A percentile compares a stretch with the other conserved stretches of the same genome.
Conservation (phyloP, 2,113 vertebrate genomes). For the Podarcis muralis region DNA sequence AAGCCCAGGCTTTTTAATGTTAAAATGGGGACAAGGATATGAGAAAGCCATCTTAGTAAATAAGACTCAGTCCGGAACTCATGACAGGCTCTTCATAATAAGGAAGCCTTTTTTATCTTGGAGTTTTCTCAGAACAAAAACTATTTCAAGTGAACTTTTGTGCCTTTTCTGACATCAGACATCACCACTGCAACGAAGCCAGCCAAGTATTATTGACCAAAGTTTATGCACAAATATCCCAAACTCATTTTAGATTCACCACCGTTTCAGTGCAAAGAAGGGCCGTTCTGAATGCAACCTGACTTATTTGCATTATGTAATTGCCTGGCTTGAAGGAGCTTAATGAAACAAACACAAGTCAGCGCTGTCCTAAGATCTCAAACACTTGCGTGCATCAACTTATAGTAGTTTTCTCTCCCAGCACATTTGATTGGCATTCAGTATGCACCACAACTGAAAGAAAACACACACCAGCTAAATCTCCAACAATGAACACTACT, state of each 20-base stretch:
- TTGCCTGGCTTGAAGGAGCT: slow-evolving; percentile 72
- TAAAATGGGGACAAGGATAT: background rate
- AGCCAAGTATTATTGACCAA: background rate
- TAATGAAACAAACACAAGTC: slow-evolving; percentile 78
- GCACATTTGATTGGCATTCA: slow-evolving; percentile 45
- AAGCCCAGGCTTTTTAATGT: background rate
- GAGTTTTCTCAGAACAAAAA: rapidly evolving
- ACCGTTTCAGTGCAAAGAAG: slow-evolving; percentile 64
- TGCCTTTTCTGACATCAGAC: background rate
- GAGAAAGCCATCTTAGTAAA: background rate
- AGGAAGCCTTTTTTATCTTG: background rate
- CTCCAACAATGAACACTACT: slow-evolving; percentile 48
- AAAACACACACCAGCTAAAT: slow-evolving; percentile 63
- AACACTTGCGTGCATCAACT: slow-evolving; percentile 45
- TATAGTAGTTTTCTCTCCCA: slow-evolving; percentile 29
- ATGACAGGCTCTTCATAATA: background rate
- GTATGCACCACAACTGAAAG: background rate
- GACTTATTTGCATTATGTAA: slow-evolving; percentile 79
- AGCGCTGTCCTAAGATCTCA: slow-evolving; percentile 42
- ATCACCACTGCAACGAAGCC: background rate
- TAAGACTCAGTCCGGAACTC: background rate
- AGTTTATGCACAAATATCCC: slow-evolving; percentile 40
- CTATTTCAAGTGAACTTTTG: rapidly evolving
- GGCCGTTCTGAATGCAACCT: slow-evolving; percentile 73
- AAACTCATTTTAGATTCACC: slow-evolving; percentile 70